Base-by-base conservation (phyloP, 2,888 invertebrate genomes). In the Stegophylla sp. region DNA sequence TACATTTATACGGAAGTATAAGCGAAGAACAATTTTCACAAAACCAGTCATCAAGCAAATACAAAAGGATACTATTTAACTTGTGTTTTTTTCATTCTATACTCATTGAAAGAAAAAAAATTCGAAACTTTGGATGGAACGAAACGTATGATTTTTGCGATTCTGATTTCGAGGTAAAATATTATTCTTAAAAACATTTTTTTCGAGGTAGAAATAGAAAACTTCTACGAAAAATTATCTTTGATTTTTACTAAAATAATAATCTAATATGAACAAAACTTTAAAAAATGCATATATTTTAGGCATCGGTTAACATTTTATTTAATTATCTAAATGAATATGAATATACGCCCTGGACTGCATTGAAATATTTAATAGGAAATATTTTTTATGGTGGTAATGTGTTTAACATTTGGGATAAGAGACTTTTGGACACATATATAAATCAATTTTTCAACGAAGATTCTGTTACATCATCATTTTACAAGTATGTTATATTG, bases 381-480 rank as follows among this genome's bases (percentile, higher is more conserved):
- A 94, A 92, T 84, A 93, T 96, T 83, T 95, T 93, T 88, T 96
- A 96, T 86, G 95, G 95, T 48, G 95, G 95, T 0, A 94, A 94
- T 86, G 91, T 93, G 84, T 92, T 92, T 3, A 92, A 93, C 85
- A 91, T 91, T 85, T 92, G 91, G 91, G 91, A 91, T 85, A 88
- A 92, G 83, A 88, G 95, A 20, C 89, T 96, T 45, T 88, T 96
- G 41, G 89, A 90, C 83, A 94, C 94, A 0, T 96, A 96, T 86
- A 93, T 94, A 85, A 92, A 92, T 86, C 92, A 93, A 86, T 93
- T 90, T 88, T 95, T 94, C 87, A 91, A 90, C 84, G 93, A 93
- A 73, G 91, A 92, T 43, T 90, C 90, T 1, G 86, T 93, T 23
- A 89, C 20, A 20, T 7, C 41, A 5, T 9, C 51, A n/a, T 75